Evolutionary conservation across 2,113 vertebrate species (phyloP), one percentile per base, ranked within the genome.

Genomic region (Siniperca knerii): DNA sequence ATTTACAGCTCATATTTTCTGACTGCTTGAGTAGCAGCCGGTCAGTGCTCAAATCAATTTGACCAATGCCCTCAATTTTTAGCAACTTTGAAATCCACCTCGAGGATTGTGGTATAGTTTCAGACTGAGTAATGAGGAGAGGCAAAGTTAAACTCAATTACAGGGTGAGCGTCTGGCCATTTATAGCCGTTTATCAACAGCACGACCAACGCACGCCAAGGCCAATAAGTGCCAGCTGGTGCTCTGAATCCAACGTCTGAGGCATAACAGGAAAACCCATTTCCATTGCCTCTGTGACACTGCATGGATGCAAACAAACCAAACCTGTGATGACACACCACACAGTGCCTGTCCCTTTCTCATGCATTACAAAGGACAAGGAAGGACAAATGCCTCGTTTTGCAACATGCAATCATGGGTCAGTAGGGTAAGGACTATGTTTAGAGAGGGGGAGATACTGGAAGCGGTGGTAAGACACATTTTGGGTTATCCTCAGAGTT

Each of bases 221-320:
- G 89, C 87, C 87, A 87, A 87, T 85, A 74, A 90, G 78, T 40
- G 72, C 65, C 90, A 93, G 90, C 90, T 94, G 92, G 75, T 83
- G 87, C 86, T 86, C 69, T 66, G 55, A 84, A 76, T 85, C 77
- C 71, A 58, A 11, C 4, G 64, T 80, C 82, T 83, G 77, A 79
- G 55, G 62, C 67, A 13, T 37, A 42, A 58, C 50, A 69, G 83
- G 62, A 79, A 61, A 86, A 46, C 18, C 44, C 44, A 4, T 75
- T 83, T 72, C 60, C 21, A 44, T 61, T 64, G 77, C 73, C 25
- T 66, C 3, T 2, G 12, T 44, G 84, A 79, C 67, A 72, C 60
- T 0, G 46, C 40, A 42, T 25, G 29, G 21, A 57, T 42, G 50
- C 54, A 52, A 89, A 88, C 74, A 83, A 79, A 58, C 48, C 76